phyloP scores from a whole-genome alignment of 2,113 vertebrate genomes.

The Anas platyrhynchos region DNA sequence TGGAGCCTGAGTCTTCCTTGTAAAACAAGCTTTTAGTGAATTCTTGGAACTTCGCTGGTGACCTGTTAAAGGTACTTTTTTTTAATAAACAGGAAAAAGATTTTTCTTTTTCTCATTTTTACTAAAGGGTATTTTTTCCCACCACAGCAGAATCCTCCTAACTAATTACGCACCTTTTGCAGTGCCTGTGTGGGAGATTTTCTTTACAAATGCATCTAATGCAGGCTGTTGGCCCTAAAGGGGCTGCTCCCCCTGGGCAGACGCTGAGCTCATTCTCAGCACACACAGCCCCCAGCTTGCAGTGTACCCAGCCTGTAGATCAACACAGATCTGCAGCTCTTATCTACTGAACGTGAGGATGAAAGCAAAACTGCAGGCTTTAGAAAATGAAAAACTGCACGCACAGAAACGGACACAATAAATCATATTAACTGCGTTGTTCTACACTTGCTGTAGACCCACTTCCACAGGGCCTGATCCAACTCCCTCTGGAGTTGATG shows the following conservation, averaged over 20 bases:
- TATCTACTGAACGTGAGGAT: slow-evolving; percentile 59
- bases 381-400: slow-evolving; percentile 63
- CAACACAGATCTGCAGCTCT: slow-evolving; percentile 58
- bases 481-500: slow-evolving; percentile 38
- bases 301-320: neutral
- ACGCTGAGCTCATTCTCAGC: slow-evolving; percentile 17
- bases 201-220: neutral
- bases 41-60: slow-evolving; percentile 39
- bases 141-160: neutral
- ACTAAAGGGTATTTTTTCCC: slow-evolving; percentile 32
- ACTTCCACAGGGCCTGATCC: slow-evolving; percentile 55
- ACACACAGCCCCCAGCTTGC: slow-evolving; percentile 25
- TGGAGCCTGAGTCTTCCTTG: slow-evolving; percentile 9
- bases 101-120: slow-evolving; percentile 30
- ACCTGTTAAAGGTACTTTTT: slow-evolving; percentile 3
- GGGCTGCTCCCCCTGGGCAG: neutral
- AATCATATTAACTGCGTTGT: slow-evolving; percentile 68
- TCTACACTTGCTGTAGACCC: slow-evolving; percentile 58
- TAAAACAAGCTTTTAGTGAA: slow-evolving; percentile 51
- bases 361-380: slow-evolving; percentile 64
- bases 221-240: neutral
- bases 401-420: slow-evolving; percentile 55
- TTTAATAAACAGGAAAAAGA: neutral
- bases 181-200: slow-evolving; percentile 27
- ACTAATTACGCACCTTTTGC: neutral